Evolutionary conservation across 2,113 vertebrate genomes (phyloP).

Genomic region (Callipepla californica): DNA sequence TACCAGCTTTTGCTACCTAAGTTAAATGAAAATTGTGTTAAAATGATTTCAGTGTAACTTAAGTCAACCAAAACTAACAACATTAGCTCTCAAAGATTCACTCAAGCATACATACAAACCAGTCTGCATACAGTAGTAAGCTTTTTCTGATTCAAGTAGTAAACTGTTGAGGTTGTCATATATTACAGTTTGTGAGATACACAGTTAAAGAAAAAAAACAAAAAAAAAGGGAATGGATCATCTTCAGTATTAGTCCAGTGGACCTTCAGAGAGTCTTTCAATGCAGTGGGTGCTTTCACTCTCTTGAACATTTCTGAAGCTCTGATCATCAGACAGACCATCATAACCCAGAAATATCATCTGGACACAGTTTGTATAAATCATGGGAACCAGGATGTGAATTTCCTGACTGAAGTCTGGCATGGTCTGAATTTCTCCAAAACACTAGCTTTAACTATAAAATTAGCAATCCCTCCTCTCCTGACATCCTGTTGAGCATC

Average conservation of each 20-base stretch:
- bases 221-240: not conserved
- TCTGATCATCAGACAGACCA: not conserved
- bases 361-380: not conserved
- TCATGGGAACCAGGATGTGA: not conserved
- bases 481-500: conserved; percentile 1
- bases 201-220: not conserved
- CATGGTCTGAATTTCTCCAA: not conserved
- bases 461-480: not conserved
- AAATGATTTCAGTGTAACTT: not conserved
- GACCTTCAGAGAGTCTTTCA: not conserved
- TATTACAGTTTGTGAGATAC: not conserved
- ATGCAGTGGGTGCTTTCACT: not conserved
- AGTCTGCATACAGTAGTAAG: not conserved
- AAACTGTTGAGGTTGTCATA: not conserved
- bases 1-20: not conserved
- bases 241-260: not conserved
- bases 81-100: not conserved
- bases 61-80: not conserved
- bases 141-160: not conserved
- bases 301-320: not conserved
- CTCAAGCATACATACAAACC: not conserved
- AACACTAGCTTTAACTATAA: not conserved
- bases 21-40: not conserved
- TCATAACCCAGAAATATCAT: not conserved
- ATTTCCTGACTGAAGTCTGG: not conserved